These are phyloP conservation scores for Scaptomyza flava DNA, from an alignment of 2,888 invertebrate species.

Conservation along the genomic window DNA sequence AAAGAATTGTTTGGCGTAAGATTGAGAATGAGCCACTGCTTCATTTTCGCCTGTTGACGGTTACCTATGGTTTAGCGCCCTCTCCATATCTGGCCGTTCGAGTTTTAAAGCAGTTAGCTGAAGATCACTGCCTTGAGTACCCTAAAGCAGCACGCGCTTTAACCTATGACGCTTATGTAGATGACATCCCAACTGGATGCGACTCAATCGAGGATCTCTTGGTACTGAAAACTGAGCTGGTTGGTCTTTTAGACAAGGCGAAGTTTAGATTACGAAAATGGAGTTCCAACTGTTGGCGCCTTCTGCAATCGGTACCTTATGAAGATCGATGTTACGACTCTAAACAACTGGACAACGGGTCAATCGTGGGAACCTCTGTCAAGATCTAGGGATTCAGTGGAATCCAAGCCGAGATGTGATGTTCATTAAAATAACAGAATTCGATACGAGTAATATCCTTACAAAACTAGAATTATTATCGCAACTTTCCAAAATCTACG, in stretches of 20 bases:
- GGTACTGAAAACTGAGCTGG: background rate
- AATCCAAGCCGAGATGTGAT: background rate
- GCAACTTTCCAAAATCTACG: background rate
- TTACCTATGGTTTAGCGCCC: background rate
- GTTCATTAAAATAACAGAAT: background rate
- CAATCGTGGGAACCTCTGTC: too few relatives aligned
- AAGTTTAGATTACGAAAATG: background rate
- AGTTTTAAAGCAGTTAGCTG: background rate
- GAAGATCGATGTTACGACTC: background rate
- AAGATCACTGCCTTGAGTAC: background rate
- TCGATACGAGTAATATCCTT: background rate
- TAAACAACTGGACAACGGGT: background rate
- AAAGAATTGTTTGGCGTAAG: background rate
- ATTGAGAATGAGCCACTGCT: background rate
- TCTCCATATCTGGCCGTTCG: background rate
- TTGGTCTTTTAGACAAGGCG: background rate
- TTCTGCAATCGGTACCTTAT: background rate
- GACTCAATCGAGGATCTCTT: background rate
- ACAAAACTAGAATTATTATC: background rate
- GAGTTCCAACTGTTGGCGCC: background rate
- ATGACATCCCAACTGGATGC: too few relatives aligned
- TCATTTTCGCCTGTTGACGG: background rate
- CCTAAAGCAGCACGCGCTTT: background rate
- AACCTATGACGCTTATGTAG: background rate
- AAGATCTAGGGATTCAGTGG: background rate